Evolutionary conservation across 2,888 invertebrate species (phyloP).

Genomic region (Cheilosia vernalis): DNA sequence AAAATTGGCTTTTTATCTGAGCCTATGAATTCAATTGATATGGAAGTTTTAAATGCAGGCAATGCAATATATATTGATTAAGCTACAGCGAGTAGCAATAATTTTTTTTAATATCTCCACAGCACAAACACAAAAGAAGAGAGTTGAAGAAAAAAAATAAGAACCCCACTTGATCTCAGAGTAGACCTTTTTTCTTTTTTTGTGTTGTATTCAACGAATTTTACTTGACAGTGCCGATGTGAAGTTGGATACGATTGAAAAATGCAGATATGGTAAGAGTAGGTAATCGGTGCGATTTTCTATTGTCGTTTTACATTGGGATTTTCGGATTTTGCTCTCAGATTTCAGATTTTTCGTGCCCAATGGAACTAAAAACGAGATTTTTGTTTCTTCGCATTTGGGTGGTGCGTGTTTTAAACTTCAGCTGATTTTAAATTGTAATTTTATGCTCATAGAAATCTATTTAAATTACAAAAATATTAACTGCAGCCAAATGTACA

Average conservation of each 20-base stretch:
- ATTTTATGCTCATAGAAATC: too few relatives aligned
- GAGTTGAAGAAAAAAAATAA: slow-evolving; percentile 31
- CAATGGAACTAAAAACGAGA: too few relatives aligned
- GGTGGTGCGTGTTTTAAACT: too few relatives aligned
- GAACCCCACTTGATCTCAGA: slow-evolving; percentile 49
- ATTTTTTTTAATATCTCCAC: slow-evolving; percentile 21
- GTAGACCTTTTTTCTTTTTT: slow-evolving; percentile 49
- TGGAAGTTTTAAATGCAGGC: slow-evolving; percentile 6
- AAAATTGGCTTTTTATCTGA: slow-evolving; percentile 1
- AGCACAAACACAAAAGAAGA: slow-evolving; percentile 64
- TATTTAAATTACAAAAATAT: too few relatives aligned
- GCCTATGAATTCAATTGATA: neutral
- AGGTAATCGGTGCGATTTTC: neutral
- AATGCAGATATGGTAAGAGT: slow-evolving; percentile 16
- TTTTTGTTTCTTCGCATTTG: too few relatives aligned
- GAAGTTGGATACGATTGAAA: slow-evolving; percentile 39
- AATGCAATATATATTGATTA: slow-evolving; percentile 5
- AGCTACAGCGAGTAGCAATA: slow-evolving; percentile 7
- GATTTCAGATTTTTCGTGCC: too few relatives aligned
- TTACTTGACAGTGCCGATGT: slow-evolving; percentile 33
- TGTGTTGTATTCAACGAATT: slow-evolving; percentile 52
- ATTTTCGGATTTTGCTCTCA: too few relatives aligned
- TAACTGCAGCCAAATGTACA: too few relatives aligned
- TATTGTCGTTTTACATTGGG: neutral
- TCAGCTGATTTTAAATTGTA: too few relatives aligned